Conservation (phyloP, 1,140 invertebrate species). For the Cyclina sinensis region DNA sequence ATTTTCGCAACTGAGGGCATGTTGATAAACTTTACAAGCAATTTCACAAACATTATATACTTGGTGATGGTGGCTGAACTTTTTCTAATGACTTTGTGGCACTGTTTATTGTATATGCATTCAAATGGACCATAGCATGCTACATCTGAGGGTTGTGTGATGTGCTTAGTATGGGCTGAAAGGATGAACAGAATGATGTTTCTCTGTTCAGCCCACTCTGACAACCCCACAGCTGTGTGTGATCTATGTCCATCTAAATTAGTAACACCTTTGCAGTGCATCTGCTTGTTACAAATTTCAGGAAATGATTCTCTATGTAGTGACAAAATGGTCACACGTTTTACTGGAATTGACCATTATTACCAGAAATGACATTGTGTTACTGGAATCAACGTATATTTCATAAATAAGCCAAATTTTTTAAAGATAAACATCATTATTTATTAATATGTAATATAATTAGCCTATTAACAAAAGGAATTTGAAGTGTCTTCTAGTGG, state of each 20-base stretch:
- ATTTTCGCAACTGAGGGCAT: constrained; percentile 29
- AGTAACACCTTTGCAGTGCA: neutral
- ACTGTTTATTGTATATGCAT: constrained; percentile 53
- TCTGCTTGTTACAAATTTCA: too few species aligned
- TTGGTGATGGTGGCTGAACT: neutral
- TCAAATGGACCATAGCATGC: constrained; percentile 61
- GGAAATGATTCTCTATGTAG: too few species aligned
- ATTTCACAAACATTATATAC: constrained; percentile 46
- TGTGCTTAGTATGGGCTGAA: constrained; percentile 56
- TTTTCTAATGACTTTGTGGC: constrained; percentile 46
- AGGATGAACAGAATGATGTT: constrained; percentile 54
- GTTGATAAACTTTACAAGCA: constrained; percentile 48
- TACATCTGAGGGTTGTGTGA: constrained; percentile 61
- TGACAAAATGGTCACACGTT: too few species aligned
- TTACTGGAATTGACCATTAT: too few species aligned
- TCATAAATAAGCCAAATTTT: too few species aligned
- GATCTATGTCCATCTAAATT: constrained; percentile 44
- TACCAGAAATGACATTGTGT: too few species aligned
- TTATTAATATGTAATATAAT: too few species aligned
- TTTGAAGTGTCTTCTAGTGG: too few species aligned
- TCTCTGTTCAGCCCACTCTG: constrained; percentile 41
- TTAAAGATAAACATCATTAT: too few species aligned
- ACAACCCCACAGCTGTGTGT: neutral
- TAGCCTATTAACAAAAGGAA: too few species aligned
- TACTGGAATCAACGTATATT: too few species aligned